Base-by-base conservation (phyloP, 2,113 vertebrate genomes). In the Natator depressus region DNA sequence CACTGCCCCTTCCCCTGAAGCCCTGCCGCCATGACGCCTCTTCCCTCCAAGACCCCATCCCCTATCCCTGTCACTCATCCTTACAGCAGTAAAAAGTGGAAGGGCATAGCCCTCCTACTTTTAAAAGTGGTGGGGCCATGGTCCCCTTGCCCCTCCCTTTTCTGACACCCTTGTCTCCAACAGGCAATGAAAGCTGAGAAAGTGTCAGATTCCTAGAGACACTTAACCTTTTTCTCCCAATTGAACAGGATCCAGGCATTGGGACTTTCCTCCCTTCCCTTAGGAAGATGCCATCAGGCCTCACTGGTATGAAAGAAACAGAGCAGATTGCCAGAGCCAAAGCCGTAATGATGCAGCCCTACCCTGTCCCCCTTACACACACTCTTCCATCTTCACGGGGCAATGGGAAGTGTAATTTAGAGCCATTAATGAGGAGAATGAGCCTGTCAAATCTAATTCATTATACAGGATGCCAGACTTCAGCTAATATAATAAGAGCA, bases 401-500 rank as follows among this genome's bases (percentile, higher is more conserved):
- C 82, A 93, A 84, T 0, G 47, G 75, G 75, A 87, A 91, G 88
- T 3, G 54, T 19, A 83, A 46, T 83, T 81, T 5, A 65, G 84
- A 89, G 87, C 54, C 59, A 49, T 55, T 62, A 2, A 0, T 47
- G 75, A 49, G 76, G 95, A 81, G 59, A 90, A 54, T 72, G 91
- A 90, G 47, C 54, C 82, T 87, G 86, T 80, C 90, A 95, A 76
- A 16, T 95, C 50, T 42, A 93, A 75, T 59, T 78, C 46, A 24
- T 88, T 80, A 78, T 55, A 62, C 87, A 84, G 80, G 78, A 95
- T 86, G 76, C 59, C 94, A 95, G 93, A 80, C 88, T 93, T 94
- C n/a, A 76, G 29, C 80, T 80, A 84, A 93, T 20, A 49, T 22
- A 93, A 0, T 82, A 91, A 91, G 10, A 85, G 69, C 82, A 90